Conservation (phyloP, 2,797 vertebrate species). For the Gymnocypris eckloni region DNA sequence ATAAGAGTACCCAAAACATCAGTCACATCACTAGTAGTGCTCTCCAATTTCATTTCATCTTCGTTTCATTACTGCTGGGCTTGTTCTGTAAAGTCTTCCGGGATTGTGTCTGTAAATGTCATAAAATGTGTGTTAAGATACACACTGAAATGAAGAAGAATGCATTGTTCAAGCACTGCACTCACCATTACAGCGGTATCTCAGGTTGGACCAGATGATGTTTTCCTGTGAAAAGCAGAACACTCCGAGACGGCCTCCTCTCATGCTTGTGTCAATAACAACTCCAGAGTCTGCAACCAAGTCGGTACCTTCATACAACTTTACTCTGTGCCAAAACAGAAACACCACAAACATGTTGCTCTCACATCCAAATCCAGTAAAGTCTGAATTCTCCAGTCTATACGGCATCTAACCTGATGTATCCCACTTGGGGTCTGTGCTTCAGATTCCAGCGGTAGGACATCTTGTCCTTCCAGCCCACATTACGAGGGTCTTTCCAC, state of each 20-base stretch:
- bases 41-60: conserved; percentile 9
- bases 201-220: conserved; percentile 99
- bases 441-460: conserved; percentile 99
- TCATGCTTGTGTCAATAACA: conserved; percentile 95
- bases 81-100: conserved; percentile 87
- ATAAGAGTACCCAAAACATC: neutral
- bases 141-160: neutral
- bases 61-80: conserved; percentile 69
- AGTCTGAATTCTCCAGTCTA: neutral
- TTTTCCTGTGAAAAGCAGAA: conserved; percentile 99
- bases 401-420: conserved; percentile 87
- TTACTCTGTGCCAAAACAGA: conserved; percentile 77
- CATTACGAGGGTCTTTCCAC: conserved; percentile 97
- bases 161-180: neutral
- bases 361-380: neutral
- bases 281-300: conserved; percentile 94
- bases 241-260: conserved; percentile 95
- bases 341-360: neutral
- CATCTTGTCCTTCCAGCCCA: conserved; percentile 98
- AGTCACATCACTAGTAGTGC: neutral
- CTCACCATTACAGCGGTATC: conserved; percentile 98
- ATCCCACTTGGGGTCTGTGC: conserved; percentile 96
- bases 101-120: conserved; percentile 88
- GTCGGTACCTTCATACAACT: conserved; percentile 92
- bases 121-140: conserved; percentile 49